Evolutionary conservation across 2,797 vertebrate species (phyloP).

Genomic region (Pelodytes ibericus): DNA sequence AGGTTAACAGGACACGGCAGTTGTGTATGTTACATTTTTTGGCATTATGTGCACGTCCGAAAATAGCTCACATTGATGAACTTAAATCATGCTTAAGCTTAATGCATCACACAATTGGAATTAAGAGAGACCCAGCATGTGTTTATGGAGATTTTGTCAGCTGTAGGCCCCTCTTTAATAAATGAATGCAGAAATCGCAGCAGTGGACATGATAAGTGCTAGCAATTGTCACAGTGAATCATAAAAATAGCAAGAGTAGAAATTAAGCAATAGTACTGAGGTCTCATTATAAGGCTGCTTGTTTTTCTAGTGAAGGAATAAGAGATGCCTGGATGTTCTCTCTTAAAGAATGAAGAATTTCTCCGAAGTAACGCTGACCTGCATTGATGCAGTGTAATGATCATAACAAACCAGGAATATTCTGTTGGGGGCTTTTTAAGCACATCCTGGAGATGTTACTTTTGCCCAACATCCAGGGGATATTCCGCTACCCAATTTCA

Average conservation of each 20-base stretch:
- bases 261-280: constrained; percentile 27
- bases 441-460: no score
- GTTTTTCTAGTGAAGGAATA: neutral
- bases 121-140: constrained; percentile 53
- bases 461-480: no score
- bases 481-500: no score
- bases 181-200: constrained; percentile 49
- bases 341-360: no score
- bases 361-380: no score
- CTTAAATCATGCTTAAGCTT: constrained; percentile 55
- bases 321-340: neutral
- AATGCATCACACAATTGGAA: constrained; percentile 57
- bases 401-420: no score
- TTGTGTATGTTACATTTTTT: constrained; percentile 40
- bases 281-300: constrained; percentile 24
- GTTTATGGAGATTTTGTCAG: constrained; percentile 55
- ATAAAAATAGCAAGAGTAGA: constrained; percentile 46
- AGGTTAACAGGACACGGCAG: constrained; percentile 30
- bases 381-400: no score
- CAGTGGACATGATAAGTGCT: constrained; percentile 53
- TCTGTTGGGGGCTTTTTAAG: no score
- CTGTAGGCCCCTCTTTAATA: constrained; percentile 55
- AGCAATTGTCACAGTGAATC: constrained; percentile 40
- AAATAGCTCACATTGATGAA: constrained; percentile 54
- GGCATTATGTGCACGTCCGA: constrained; percentile 37